Conservation (phyloP, 2,113 vertebrate genomes). For the Urocolius indicus region DNA sequence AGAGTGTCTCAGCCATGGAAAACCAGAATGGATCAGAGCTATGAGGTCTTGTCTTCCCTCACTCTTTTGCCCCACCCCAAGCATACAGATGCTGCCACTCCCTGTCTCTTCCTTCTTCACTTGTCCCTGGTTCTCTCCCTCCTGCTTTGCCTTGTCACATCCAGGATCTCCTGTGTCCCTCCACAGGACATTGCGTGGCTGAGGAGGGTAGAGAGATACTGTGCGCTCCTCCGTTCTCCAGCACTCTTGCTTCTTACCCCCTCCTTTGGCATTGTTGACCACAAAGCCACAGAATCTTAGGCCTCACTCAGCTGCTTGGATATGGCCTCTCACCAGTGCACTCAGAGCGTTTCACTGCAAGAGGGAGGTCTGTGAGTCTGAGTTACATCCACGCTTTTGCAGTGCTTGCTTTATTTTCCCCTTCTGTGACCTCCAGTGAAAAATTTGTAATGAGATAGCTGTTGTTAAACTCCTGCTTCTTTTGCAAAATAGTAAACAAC, state of each 20-base stretch:
- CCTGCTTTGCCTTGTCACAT: neutral
- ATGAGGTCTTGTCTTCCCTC: neutral
- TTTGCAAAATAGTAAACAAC: neutral
- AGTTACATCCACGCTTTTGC: neutral
- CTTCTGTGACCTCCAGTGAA: neutral
- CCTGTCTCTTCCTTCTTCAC: neutral
- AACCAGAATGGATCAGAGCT: neutral
- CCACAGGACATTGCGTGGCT: no score
- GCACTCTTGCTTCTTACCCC: fast-evolving
- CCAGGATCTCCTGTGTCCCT: neutral
- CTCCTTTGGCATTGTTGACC: neutral
- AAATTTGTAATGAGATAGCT: neutral
- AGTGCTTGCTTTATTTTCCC: neutral
- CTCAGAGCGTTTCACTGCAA: neutral
- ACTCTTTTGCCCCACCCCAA: neutral
- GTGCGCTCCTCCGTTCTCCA: neutral
- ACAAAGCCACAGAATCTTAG: neutral
- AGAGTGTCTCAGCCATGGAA: neutral
- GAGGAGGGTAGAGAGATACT: no score
- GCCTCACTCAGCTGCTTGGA: neutral
- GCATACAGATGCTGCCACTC: fast-evolving
- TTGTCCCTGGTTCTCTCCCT: neutral
- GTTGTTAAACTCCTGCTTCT: neutral
- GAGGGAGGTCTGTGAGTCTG: neutral
- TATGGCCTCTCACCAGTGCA: neutral